Evolutionary conservation across 2,888 invertebrate genomes (phyloP), one percentile per base, ranked within the genome.

Genomic region (Bellardia pandia): DNA sequence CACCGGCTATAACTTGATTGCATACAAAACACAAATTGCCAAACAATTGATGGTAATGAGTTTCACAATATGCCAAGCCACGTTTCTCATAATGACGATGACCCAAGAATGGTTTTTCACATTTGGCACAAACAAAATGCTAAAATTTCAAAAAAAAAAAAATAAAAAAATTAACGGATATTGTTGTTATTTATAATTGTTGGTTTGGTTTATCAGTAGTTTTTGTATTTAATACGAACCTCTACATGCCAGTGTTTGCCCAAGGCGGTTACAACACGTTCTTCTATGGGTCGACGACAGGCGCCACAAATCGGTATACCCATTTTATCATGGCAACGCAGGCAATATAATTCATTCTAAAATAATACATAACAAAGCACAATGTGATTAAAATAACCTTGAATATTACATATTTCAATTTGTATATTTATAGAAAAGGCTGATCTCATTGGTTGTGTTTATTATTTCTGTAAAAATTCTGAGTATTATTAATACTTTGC

Each of bases 301-400:
- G 99, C 99, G 45, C 99, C 99, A 94, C 99, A 99, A 90, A 99
- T 99, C n/a, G 99, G 99, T 89, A 99, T 99, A 42, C 99, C 99
- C 99, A 99, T 99, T 95, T 99, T 99, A 94, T 99, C 99, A 92
- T 99, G 99, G 93, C 99, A 99, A 78, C 99, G 96, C 89, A 99
- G 95, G 93, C 99, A 99, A 94, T 99, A 99, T 79, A 99, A 94
- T 91, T 99, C 99, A 92, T 98, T 98, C 97, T 97, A 91, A 68
- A 13, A 60, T 9, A 5, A 62, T 13, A 62, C n/a, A 58, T 60
- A 66, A 53, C 0, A 81, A 79, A 53, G 1, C 30, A 16, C 13
- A 53, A 33, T 16, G 42, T 6, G 16, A 33, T 23, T 66, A 16
- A 33, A 71, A 66, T 53, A 3, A 68, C 66, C 66, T 62, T 62